A percentile compares a stretch with the other conserved stretches of the same genome.
These are phyloP conservation scores for Limanda limanda DNA, from an alignment of 2,113 vertebrate species.

Conservation along the genomic window DNA sequence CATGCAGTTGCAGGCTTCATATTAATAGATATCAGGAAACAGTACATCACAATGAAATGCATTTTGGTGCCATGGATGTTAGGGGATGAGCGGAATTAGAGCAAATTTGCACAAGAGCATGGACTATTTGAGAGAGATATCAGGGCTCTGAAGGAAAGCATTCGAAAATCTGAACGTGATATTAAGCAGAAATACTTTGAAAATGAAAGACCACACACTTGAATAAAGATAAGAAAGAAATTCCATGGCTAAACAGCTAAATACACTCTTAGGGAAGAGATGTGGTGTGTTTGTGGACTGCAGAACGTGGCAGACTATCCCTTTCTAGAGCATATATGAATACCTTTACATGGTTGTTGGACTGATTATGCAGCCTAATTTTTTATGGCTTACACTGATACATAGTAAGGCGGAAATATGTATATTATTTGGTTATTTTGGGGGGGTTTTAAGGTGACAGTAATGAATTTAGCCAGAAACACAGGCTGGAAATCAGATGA, in stretches of 20 bases:
- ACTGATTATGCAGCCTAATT: not conserved
- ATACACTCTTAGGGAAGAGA: not conserved
- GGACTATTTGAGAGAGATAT: not conserved
- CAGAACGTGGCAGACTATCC: not conserved
- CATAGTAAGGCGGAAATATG: not conserved
- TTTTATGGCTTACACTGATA: not conserved
- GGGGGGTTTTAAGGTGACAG: not conserved
- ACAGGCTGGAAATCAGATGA: constrained; percentile 18
- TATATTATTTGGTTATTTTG: not conserved
- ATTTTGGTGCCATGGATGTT: not conserved
- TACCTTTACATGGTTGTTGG: not conserved
- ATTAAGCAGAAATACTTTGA: not conserved
- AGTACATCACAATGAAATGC: not conserved
- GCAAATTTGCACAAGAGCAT: not conserved
- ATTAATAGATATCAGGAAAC: not conserved
- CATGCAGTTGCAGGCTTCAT: not conserved
- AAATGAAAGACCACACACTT: not conserved
- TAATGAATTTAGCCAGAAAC: not conserved
- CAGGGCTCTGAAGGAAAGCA: not conserved
- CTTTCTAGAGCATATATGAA: not conserved
- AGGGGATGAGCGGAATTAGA: not conserved
- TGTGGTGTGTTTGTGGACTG: not conserved
- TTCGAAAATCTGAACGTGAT: not conserved
- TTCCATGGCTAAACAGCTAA: not conserved
- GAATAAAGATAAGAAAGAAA: not conserved